These are phyloP conservation scores for Triplophysa bombifrons DNA, from an alignment of 2,797 vertebrate species.

Conservation along the genomic window DNA sequence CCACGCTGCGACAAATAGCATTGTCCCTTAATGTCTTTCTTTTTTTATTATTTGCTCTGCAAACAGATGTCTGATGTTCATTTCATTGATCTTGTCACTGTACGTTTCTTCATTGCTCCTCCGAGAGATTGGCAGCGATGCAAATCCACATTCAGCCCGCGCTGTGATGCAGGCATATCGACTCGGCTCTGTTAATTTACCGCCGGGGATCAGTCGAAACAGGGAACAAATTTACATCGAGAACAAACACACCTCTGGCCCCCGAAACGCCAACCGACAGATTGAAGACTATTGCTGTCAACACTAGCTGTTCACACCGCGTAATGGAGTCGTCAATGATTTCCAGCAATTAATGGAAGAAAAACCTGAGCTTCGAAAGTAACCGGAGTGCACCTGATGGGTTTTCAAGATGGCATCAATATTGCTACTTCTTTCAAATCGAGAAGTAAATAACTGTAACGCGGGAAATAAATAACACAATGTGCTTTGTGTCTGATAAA, in stretches of 20 bases:
- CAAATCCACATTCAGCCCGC: constrained; percentile 47
- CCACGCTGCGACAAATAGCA: background rate
- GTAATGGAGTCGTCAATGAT: constrained; percentile 32
- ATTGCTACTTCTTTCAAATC: constrained; percentile 18
- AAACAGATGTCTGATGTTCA: constrained; percentile 29
- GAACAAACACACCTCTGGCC: constrained; percentile 34
- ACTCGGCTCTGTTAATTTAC: constrained; percentile 29
- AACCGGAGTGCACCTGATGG: constrained; percentile 12
- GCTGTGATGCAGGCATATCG: constrained; percentile 39
- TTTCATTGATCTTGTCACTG: constrained; percentile 7
- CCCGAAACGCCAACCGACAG: constrained; percentile 26
- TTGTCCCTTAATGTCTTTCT: background rate
- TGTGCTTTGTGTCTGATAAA: constrained; percentile 14
- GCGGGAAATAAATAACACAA: constrained; percentile 5
- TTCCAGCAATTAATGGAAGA: constrained; percentile 38
- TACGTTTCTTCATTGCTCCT: constrained; percentile 23
- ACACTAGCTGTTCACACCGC: constrained; percentile 44
- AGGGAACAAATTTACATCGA: constrained; percentile 41
- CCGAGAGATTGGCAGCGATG: constrained; percentile 33
- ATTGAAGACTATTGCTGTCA: constrained; percentile 33
- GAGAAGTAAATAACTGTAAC: background rate
- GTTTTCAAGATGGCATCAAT: constrained; percentile 21
- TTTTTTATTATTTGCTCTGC: constrained; percentile 12
- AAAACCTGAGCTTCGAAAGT: background rate
- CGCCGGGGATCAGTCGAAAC: constrained; percentile 35